Evolutionary conservation across 53 echinoderm and acorn worm species (phyloP), one percentile per base, ranked within the genome.

Genomic region (Henricia sp.): DNA sequence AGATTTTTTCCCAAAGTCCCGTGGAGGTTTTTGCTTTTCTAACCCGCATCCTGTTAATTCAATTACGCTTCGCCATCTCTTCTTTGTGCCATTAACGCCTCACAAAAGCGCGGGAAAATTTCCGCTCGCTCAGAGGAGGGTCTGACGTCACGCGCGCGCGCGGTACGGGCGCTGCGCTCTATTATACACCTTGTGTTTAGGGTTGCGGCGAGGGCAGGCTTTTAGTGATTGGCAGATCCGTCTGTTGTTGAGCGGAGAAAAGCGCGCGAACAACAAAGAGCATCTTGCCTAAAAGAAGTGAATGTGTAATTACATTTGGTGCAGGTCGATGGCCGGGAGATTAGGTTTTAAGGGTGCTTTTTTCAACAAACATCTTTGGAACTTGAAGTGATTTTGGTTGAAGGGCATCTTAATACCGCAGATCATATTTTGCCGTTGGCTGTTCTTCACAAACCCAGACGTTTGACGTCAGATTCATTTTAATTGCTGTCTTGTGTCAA

Each of bases 241-340:
- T 25, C 3, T 12, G 20, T 73, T 21, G 36, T 28, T 50, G n/a
- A 50, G 34, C 51, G 36, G n/a, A n/a, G 36, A 72, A 73, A 73
- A 73, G 37, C 55, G 73, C 54, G 38, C 24, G 73, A 68, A 52
- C 51, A 30, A 35, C 12, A 52, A 73, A 54, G 33, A 36, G 34
- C 73, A 52, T 50, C 30, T 52, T 73, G 73, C 54, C 35, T 52
- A 52, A 53, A 73, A 64, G 25, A 60, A n/a, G 62, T 73, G 73
- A 53, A 9, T n/a, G 37, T 36, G 21, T 73, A 73, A 73, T 73
- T 42, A 73, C 73, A 73, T 54, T 73, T 52, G 23, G 53, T 10
- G 54, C 73, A 25, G 73, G 73, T 73, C 73, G 54, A 23, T 73
- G 73, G 52, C 73, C 73, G 73, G 33, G 51, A 73, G 62, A 24